These are phyloP conservation scores for Chrysoperla carnea DNA, from an alignment of 1,140 invertebrate species.

Conservation along the genomic window DNA sequence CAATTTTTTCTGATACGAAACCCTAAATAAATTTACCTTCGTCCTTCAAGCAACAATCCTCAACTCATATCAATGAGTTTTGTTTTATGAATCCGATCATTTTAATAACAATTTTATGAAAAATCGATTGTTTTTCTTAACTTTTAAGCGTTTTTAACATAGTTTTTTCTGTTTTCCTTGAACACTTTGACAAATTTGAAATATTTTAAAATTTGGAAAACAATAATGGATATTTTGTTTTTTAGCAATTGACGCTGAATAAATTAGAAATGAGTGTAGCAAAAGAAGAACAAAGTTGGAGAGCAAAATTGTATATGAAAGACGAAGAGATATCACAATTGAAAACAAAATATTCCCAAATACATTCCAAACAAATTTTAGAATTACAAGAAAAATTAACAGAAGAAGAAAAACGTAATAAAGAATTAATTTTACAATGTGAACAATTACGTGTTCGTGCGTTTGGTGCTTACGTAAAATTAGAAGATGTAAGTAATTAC, in stretches of 20 bases:
- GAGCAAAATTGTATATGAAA: conserved; percentile 35
- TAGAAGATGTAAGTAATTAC: not conserved
- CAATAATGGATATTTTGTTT: too few relatives aligned
- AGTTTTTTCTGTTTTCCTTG: too few relatives aligned
- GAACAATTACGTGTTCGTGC: not conserved
- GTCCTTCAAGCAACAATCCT: too few relatives aligned
- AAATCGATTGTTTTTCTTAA: not conserved
- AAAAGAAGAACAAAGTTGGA: conserved; percentile 49
- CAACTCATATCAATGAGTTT: too few relatives aligned
- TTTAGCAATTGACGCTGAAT: conserved; percentile 47
- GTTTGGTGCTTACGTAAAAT: not conserved
- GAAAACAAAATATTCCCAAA: conserved; percentile 17
- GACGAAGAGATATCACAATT: conserved; percentile 39
- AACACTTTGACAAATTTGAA: too few relatives aligned
- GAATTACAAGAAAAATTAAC: not conserved
- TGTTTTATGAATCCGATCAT: too few relatives aligned
- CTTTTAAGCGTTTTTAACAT: too few relatives aligned
- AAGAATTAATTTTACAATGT: not conserved
- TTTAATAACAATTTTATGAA: not conserved
- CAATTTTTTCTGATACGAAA: not conserved
- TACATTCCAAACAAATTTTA: not conserved
- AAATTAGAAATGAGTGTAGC: conserved; percentile 49
- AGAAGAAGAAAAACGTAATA: too few relatives aligned
- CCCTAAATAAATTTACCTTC: too few relatives aligned
- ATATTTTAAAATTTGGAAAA: too few relatives aligned